Evolutionary conservation across 2,888 invertebrate genomes (phyloP), one percentile per base, ranked within the genome.

Genomic region (Diabrotica balteata): DNA sequence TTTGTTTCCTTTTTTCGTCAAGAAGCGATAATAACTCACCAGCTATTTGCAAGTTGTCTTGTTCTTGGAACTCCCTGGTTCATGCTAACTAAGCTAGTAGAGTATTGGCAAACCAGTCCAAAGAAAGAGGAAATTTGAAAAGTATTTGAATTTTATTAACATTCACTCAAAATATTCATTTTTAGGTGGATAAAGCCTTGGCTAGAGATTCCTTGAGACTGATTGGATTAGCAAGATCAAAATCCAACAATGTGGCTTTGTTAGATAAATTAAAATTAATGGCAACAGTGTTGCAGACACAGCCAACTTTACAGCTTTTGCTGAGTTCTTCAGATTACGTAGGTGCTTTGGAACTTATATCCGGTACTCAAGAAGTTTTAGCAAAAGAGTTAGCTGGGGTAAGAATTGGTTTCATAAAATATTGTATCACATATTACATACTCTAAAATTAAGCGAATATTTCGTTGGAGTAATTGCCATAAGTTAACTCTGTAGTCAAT

Each of bases 251-350:
- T 67, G 85, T 87, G 59, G 85, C 88, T 80, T 88, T 92, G 3
- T 86, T 91, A 79, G 91, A 93, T 76, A 89, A 93, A 77, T 85
- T 98, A 55, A 95, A 95, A 80, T 85, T 97, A 67, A 97, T 98
- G 92, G 91, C 93, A 7, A 97, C 96, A 5, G 96, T 98, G 8
- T 93, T 97, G 83, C 98, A 99, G 86, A 98, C 98, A 17, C 99
- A 99, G 83, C 95, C 97, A 1, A 98, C 96, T 84, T 93, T 99
- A 78, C 99, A 99, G 83, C 87, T 97, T 64, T 86, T 98, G 59
- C 86, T 99, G 54, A 95, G 97, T 70, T 96, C 96, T 8, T 96
- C 95, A 71, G 98, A 99, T 84, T 99, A 97, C 87, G 97, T 97
- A 49, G 97, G 96, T 51, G 98, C 98, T 1, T 86, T 99, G 69